Evolutionary conservation across 2,888 invertebrate genomes (phyloP), one percentile per base, ranked within the genome.

Genomic region (Pogonocherus hispidulus): DNA sequence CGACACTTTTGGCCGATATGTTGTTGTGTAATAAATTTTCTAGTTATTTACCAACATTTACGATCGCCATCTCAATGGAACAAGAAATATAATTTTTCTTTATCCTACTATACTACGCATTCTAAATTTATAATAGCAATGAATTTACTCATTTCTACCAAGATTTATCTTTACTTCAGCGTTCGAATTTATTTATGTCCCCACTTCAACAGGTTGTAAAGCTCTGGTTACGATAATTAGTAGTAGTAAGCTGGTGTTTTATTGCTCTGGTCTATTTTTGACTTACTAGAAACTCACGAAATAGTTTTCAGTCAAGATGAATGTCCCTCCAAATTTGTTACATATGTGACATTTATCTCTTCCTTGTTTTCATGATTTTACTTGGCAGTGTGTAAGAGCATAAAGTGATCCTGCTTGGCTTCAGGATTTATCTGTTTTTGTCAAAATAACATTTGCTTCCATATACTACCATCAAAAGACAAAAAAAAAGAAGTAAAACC

Each of bases 191-290:
- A 56, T 56, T 56, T 56, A 19, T n/a, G 41, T 56, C 56, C 41
- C 9, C 3, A 6, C 20, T 20, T 20, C 37, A 56, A 56, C 56
- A 56, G 56, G 56, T 56, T 56, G 56, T 41, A 56, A 56, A 37
- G 41, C 37, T 56, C 37, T 41, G 56, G 37, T 41, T 56, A 41
- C 37, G 44, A 56, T 56, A 56, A 55, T 32, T 56, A 56, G 56
- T 56, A 32, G 56, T 56, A 41, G 37, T 19, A 35, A 56, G 35
- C 19, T 19, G 14, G 22, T 22, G 44, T 56, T 56, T 56, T 41
- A 41, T 56, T 56, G 9, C 56, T 37, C 5, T 5, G 41, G 35
- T 56, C 56, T 56, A 56, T 56, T 56, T 56, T 56, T 41, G 11
- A 46, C 44, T 14, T 27, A 14, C 14, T 14, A n/a, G 3, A 41